Evolutionary conservation across 1,140 invertebrate genomes (phyloP).

Genomic region (Drosophila prosaltans): DNA sequence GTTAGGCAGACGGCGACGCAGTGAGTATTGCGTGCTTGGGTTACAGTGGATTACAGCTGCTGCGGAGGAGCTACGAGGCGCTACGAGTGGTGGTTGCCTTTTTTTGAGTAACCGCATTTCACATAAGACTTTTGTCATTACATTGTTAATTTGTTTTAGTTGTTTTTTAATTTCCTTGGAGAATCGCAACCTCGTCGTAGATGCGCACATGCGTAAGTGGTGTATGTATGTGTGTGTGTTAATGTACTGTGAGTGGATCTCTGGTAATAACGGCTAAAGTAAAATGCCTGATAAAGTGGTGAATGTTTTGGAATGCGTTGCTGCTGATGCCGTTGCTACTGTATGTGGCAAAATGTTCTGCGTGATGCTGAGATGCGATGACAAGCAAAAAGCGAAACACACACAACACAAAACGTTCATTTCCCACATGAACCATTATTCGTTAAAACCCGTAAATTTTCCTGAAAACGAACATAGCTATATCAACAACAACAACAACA

Average conservation of each 20-base stretch:
- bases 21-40: slow-evolving; percentile 20
- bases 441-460: slow-evolving; percentile 80
- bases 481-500: slow-evolving; percentile 29
- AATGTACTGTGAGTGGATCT: slow-evolving; percentile 61
- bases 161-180: slow-evolving; percentile 82
- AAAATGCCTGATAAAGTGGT: slow-evolving; percentile 80
- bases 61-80: background rate
- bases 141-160: slow-evolving; percentile 82
- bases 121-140: slow-evolving; percentile 76
- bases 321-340: slow-evolving; percentile 36
- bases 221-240: slow-evolving; percentile 27
- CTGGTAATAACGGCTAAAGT: slow-evolving; percentile 76
- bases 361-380: slow-evolving; percentile 73
- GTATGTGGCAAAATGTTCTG: slow-evolving; percentile 52
- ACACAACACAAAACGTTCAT: slow-evolving; percentile 82
- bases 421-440: slow-evolving; percentile 81
- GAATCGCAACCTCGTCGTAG: slow-evolving; percentile 67
- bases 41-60: slow-evolving; percentile 4
- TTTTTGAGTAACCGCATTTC: slow-evolving; percentile 39
- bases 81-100: background rate
- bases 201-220: slow-evolving; percentile 53
- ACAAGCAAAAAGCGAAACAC: slow-evolving; percentile 73
- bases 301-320: slow-evolving; percentile 63
- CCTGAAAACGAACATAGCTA: slow-evolving; percentile 60
- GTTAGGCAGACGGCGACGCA: slow-evolving; percentile 15